A percentile compares a stretch with the other conserved stretches of the same genome.
Conservation (phyloP, 1,140 invertebrate species). For the Choristoneura fumiferana region DNA sequence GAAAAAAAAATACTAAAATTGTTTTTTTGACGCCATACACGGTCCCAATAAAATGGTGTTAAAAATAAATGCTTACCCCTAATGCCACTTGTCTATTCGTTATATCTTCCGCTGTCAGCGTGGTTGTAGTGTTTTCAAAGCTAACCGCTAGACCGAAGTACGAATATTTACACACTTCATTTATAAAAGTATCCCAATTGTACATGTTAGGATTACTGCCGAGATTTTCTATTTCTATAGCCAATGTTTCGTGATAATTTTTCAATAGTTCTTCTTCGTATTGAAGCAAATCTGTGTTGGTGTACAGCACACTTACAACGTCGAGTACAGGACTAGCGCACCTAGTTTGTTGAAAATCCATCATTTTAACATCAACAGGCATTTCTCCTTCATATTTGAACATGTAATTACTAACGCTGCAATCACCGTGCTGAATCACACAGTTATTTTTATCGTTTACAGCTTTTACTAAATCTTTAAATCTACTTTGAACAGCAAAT, state of each 20-base stretch:
- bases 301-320: slow-evolving; percentile 69
- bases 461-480: slow-evolving; percentile 19
- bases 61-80: too few species aligned
- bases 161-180: slow-evolving; percentile 76
- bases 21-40: too few species aligned
- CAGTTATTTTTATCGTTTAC: slow-evolving; percentile 40
- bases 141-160: slow-evolving; percentile 76
- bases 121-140: slow-evolving; percentile 55
- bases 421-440: slow-evolving; percentile 81
- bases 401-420: slow-evolving; percentile 82
- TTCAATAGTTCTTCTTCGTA: slow-evolving; percentile 76
- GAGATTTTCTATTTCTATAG: slow-evolving; percentile 65
- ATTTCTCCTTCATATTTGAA: slow-evolving; percentile 37
- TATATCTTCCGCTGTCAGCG: background rate
- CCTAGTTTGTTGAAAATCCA: slow-evolving; percentile 81
- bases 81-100: background rate
- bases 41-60: too few species aligned
- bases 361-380: slow-evolving; percentile 70
- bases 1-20: too few species aligned
- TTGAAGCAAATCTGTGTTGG: slow-evolving; percentile 59
- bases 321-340: slow-evolving; percentile 73
- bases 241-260: slow-evolving; percentile 74
- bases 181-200: slow-evolving; percentile 58
- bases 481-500: slow-evolving; percentile 45
- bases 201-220: slow-evolving; percentile 78